Base-by-base conservation (phyloP, 2,888 invertebrate species). In the Tetrapedia diversipes region DNA sequence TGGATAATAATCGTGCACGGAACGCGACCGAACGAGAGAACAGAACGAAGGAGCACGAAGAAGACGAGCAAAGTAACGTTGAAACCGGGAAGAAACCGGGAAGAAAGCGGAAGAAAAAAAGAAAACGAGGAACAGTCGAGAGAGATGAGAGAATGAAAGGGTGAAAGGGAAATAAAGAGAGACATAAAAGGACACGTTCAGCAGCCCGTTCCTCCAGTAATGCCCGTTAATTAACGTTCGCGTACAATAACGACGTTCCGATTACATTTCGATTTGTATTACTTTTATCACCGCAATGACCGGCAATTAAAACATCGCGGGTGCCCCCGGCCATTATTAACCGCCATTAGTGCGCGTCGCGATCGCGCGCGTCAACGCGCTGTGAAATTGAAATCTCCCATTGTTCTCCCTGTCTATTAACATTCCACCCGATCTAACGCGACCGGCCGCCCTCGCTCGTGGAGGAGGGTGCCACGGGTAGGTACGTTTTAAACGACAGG, bases 351-450 rank as follows among this genome's bases (percentile, higher is more conserved):
- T 51, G 11, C 24, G 59, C 29, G 57, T 22, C 56, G 45, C 53
- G 59, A 75, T 53, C 64, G 75, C 68, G n/a, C n/a, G n/a, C 57
- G 63, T 68, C 75, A 75, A 77, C 64, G 53, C 69, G 43, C 41
- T 60, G 64, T 60, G 68, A 77, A 68, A 77, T 77, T 68, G 75
- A 75, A 77, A 77, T 75, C 43, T 59, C 34, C 51, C 43, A 63
- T 74, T 67, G 76, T 67, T 39, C 22, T n/a, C 63, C 19, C 4
- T 34, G 60, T 73, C 54, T 65, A 73, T 73, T 75, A 75, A 75
- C 75, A 73, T 73, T 65, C 66, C 73, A 1, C 14, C 22, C 47
- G 45, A 47, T 37, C 32, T 27, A 32, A 34, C 34, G n/a, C 63
- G 27, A 19, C 45, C 27, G 14, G 19, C 19, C 34, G 0, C 37